A percentile compares a stretch with the other conserved stretches of the same genome.
phyloP scores from a whole-genome alignment of 2,888 invertebrate genomes.

The Zygogramma bicolorata region DNA sequence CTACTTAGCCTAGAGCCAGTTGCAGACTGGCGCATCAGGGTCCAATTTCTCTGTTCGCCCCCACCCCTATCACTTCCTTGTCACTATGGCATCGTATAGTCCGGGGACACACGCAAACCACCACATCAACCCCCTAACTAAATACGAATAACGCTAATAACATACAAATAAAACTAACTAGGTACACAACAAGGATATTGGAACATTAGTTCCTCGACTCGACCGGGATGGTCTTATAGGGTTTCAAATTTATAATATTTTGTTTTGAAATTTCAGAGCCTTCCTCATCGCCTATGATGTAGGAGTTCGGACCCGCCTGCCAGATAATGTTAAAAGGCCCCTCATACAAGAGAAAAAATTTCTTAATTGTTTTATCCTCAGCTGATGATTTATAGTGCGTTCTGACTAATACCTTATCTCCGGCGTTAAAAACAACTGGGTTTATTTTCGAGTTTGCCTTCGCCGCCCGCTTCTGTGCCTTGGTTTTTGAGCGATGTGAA shows the following conservation, averaged over 20 bases:
- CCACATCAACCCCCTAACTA: too few species aligned
- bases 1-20: too few species aligned
- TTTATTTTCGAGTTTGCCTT: neutral
- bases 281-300: neutral
- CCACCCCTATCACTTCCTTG: too few species aligned
- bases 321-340: neutral
- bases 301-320: neutral
- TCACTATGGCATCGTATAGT: too few species aligned
- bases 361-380: conserved; percentile 6
- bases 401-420: conserved; percentile 8
- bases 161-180: too few species aligned
- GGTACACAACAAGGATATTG: too few species aligned
- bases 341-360: conserved; percentile 18
- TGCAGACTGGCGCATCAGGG: too few species aligned
- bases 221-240: neutral
- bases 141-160: too few species aligned
- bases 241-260: conserved; percentile 8
- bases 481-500: neutral
- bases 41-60: too few species aligned
- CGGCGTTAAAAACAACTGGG: neutral
- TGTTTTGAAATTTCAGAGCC: neutral
- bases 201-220: too few species aligned
- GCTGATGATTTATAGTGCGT: conserved; percentile 1
- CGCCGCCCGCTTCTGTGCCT: neutral
- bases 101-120: too few species aligned